A percentile compares a stretch with the other conserved stretches of the same genome.
Evolutionary conservation across 2,113 vertebrate species (phyloP).

Genomic region (Ceyx melanurus): DNA sequence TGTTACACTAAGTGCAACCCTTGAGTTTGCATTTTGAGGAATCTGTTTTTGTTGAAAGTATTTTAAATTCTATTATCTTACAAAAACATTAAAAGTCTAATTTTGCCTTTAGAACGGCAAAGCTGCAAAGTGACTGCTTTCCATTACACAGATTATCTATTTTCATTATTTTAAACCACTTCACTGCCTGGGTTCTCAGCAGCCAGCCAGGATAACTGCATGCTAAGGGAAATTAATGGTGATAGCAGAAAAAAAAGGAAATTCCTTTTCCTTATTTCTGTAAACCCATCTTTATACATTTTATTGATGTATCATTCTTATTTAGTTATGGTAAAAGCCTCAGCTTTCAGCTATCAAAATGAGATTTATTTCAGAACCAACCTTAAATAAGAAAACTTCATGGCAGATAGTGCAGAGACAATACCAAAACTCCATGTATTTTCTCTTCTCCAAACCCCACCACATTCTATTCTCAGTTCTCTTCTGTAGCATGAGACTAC

Average conservation of each 20-base stretch:
- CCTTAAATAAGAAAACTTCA: not conserved
- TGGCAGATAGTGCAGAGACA: not conserved
- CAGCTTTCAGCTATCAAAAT: not conserved
- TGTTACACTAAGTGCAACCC: not conserved
- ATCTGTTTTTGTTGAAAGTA: not conserved
- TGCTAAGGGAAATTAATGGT: not conserved
- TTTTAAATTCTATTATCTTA: not conserved
- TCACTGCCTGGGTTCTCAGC: not conserved
- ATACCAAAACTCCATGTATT: not conserved
- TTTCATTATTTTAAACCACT: not conserved
- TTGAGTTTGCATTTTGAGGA: not conserved
- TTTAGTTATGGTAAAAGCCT: not conserved
- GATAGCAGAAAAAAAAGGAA: not conserved
- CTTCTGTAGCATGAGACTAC: not conserved
- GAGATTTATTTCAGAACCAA: not conserved
- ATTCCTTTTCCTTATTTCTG: not conserved
- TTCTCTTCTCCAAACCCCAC: not conserved
- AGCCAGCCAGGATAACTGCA: not conserved
- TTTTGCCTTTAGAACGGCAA: not conserved
- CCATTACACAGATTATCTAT: not conserved
- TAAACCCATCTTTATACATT: not conserved
- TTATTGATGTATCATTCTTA: not conserved
- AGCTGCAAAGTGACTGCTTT: not conserved
- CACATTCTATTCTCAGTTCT: not conserved
- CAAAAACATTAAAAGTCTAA: not conserved